Conservation (phyloP, 2,113 vertebrate genomes). For the Puffinus mauretanicus region DNA sequence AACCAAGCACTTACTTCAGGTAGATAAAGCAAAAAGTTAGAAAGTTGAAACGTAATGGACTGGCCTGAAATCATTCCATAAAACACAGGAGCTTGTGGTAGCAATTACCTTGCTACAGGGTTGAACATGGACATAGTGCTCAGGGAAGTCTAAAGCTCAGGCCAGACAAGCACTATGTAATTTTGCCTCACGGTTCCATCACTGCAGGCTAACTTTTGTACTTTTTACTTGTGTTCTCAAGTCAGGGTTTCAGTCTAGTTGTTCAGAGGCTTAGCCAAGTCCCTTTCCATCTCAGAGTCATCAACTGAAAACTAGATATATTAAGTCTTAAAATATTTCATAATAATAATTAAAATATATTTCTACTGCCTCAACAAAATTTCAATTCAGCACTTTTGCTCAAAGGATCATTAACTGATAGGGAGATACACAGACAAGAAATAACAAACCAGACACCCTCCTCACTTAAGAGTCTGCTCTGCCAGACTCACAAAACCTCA, state of each 20-base stretch:
- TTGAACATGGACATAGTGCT: not conserved
- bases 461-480: not conserved
- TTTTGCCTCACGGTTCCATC: not conserved
- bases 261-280: not conserved
- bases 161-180: not conserved
- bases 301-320: not conserved
- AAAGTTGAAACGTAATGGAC: not conserved
- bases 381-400: not conserved
- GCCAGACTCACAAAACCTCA: not conserved
- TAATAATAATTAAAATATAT: not conserved
- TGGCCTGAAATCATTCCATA: not conserved
- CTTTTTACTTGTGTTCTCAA: not conserved
- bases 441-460: not conserved
- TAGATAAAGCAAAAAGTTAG: not conserved
- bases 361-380: not conserved
- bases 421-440: not conserved
- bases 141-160: not conserved
- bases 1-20: not conserved
- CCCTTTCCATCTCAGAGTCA: not conserved
- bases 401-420: not conserved
- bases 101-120: not conserved
- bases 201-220: too few relatives aligned
- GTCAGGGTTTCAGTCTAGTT: not conserved
- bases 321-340: not conserved
- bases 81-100: not conserved